Evolutionary conservation across 2,797 vertebrate genomes (phyloP), one percentile per base, ranked within the genome.

Genomic region (Phalanger gymnotis): DNA sequence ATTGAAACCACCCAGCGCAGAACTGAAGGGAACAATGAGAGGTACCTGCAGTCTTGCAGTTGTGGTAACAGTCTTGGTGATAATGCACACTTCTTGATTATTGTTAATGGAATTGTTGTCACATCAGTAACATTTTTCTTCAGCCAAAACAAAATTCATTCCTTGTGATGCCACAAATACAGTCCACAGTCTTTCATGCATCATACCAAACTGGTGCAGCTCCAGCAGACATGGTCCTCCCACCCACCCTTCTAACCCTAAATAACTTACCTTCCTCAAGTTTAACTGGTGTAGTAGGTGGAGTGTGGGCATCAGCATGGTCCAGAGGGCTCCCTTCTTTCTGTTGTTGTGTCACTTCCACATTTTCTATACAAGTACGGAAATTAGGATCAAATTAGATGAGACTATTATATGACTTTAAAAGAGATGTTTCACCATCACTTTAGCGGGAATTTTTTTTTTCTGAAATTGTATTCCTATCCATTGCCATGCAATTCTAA

Each of bases 261-360:
- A 0, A 27, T 28, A 57, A 98, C 99, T 52, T 99, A 99, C 99
- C 99, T 99, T 99, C 99, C 96, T 99, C 99, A 97, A 99, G 98
- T 98, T 99, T 99, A 96, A 99, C 97, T 0, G 99, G 99, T 31
- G 99, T 99, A 96, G 99, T 99, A 94, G 99, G 99, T 55, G 99
- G 99, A 0, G 99, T 99, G 97, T 98, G 98, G 92, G 99, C 99
- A 56, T 98, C 99, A 30, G 98, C 94, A 92, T 93, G 96, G 0
- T 99, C 99, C 3, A 98, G 96, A 66, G 97, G 98, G 87, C 99
- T 99, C 90, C 98, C 98, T 92, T 98, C 99, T 94, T 99, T 99
- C 91, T 98, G 98, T 31, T 98, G 98, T 47, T 96, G 92, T 10
- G 98, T 98, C 52, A 99, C 99, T 40, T 99, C 99, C 95, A 98